Base-by-base conservation (phyloP, 2,888 invertebrate species). In the Cheilosia urbana region DNA sequence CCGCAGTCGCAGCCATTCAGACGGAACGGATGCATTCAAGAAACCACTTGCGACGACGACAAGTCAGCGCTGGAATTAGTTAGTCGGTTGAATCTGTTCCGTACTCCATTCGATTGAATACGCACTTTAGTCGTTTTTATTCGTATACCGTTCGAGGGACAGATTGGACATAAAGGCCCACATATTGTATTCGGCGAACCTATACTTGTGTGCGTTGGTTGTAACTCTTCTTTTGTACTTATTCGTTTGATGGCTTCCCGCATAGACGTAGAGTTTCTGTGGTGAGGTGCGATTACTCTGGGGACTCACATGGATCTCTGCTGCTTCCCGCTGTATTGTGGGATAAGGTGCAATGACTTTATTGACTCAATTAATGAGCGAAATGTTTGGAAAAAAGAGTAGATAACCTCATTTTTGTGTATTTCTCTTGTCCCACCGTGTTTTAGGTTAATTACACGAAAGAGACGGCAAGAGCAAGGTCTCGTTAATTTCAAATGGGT, bases 21-120 rank as follows among this genome's bases (percentile, higher is more conserved):
- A 72, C 85, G 57, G 45, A 85, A 77, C 85, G 85, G 85, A 85
- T 81, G 85, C 85, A 63, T 77, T 68, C 63, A 84, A 84, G 75
- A 76, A 76, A 72, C 81, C 81, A 85, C 85, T 81, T 85, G 72
- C 66, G 55, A 85, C 69, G 62, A 66, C 60, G 62, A 49, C 53
- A 53, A 72, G 45, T 53, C 71, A 72, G 53, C 62, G 65, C 15
- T 75, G 75, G 76, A 63, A 69, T 19, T 30, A 37, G 37, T 47
- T 55, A 78, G 47, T 71, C 69, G 62, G 57, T 73, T 49, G 80
- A 75, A 75, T 71, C 15, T 45, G 71, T 71, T 69, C 42, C 71
- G 65, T 45, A 45, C 60, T 68, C 40, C 60, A 66, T 66, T 72
- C 76, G 76, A 85, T 81, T 51, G 51, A 68, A 66, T 68, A 85